phyloP scores from a whole-genome alignment of 2,797 vertebrate species.

The Notolabrus celidotus region DNA sequence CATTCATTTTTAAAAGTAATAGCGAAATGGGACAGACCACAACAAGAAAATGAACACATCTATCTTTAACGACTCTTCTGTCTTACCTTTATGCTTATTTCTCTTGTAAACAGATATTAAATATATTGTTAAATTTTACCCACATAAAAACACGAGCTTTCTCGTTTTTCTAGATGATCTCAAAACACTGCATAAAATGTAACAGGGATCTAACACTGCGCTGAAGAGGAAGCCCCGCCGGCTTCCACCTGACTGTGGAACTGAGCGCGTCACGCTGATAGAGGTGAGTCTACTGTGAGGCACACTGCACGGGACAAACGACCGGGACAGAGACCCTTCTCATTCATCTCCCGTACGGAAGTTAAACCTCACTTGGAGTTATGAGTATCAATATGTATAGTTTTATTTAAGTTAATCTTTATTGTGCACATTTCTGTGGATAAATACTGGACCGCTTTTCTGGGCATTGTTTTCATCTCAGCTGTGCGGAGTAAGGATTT shows the following conservation, averaged over 20 bases:
- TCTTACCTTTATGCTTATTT: no score
- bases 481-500: background rate
- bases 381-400: background rate
- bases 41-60: no score
- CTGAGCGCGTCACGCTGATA: slow-evolving; percentile 7
- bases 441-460: background rate
- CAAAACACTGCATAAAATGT: no score
- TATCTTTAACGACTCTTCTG: no score
- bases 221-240: background rate
- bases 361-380: background rate
- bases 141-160: no score
- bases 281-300: slow-evolving; percentile 13
- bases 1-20: no score
- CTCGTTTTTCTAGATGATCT: no score
- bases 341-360: fast-evolving
- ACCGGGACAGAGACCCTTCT: background rate
- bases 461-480: background rate
- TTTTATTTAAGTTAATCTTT: background rate
- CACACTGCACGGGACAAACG: slow-evolving; percentile 17
- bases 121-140: no score
- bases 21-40: no score
- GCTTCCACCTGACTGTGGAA: background rate
- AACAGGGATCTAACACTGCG: slow-evolving; percentile 28
- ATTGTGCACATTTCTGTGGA: background rate
- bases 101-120: no score